phyloP scores from a whole-genome alignment of 2,888 invertebrate species.

The Amphipyra tragopoginis region DNA sequence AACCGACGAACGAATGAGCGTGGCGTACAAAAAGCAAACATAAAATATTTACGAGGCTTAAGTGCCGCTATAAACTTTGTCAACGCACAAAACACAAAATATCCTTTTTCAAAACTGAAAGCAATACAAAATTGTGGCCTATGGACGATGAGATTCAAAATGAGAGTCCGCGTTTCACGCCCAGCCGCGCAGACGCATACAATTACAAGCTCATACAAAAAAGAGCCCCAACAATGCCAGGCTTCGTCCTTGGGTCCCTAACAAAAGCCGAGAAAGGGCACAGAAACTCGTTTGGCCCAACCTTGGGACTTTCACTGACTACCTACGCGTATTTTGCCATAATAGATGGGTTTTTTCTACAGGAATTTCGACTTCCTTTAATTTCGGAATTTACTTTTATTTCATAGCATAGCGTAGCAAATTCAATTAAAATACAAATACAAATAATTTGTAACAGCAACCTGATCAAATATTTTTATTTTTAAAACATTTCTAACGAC shows the following conservation, averaged over 20 bases:
- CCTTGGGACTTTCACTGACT: conserved; percentile 89
- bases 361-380: conserved; percentile 45
- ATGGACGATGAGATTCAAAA: conserved; percentile 73
- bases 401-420: conserved; percentile 5
- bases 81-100: conserved; percentile 54
- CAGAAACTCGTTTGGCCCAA: conserved; percentile 86
- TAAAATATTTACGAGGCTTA: conserved; percentile 67
- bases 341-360: conserved; percentile 45
- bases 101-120: conserved; percentile 53
- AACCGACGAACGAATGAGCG: conserved; percentile 51
- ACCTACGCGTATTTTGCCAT: conserved; percentile 80
- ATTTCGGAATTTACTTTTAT: conserved; percentile 28
- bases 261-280: conserved; percentile 89
- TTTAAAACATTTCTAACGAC: too few species aligned
- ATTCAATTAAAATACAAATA: not conserved
- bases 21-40: conserved; percentile 61
- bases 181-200: conserved; percentile 85
- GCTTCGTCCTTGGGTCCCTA: conserved; percentile 86
- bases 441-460: too few species aligned
- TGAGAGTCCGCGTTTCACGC: conserved; percentile 78
- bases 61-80: conserved; percentile 72
- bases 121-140: conserved; percentile 67
- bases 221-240: conserved; percentile 85
- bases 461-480: too few species aligned
- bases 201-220: conserved; percentile 84